These are phyloP conservation scores for Zaprionus tsacasi DNA, from an alignment of 1,140 invertebrate species.

Conservation along the genomic window DNA sequence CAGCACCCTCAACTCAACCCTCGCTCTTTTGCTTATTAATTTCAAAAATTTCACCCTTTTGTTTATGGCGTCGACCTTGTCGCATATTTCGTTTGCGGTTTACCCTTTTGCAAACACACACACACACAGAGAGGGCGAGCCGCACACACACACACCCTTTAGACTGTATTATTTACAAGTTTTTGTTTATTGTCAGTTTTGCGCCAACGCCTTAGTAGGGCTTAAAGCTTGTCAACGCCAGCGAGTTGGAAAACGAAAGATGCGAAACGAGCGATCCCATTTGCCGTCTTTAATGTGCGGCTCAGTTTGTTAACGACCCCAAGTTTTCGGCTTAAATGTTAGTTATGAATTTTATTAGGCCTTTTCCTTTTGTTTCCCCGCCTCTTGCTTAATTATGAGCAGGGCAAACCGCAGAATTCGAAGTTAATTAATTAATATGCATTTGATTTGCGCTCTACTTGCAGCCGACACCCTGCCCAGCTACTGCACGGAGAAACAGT, in stretches of 20 bases:
- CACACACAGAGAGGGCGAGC: constrained; percentile 4
- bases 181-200: constrained; percentile 78
- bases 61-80: constrained; percentile 38
- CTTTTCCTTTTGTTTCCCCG: background rate
- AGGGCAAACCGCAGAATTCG: constrained; percentile 53
- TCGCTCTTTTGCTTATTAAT: constrained; percentile 71
- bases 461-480: constrained; percentile 64
- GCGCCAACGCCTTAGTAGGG: constrained; percentile 69
- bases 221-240: constrained; percentile 70
- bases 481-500: constrained; percentile 88
- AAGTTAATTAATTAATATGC: constrained; percentile 77
- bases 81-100: constrained; percentile 61
- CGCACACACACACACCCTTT: constrained; percentile 16
- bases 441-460: constrained; percentile 63
- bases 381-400: constrained; percentile 56
- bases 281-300: constrained; percentile 28
- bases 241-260: background rate
- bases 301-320: constrained; percentile 66
- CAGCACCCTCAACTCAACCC: background rate
- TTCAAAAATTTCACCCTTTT: constrained; percentile 56
- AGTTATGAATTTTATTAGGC: constrained; percentile 79
- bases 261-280: background rate
- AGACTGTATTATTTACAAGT: constrained; percentile 77
- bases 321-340: constrained; percentile 81
- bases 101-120: constrained; percentile 41